Evolutionary conservation across 2,888 invertebrate genomes (phyloP), one percentile per base, ranked within the genome.

Genomic region (Mythimna ferrago): DNA sequence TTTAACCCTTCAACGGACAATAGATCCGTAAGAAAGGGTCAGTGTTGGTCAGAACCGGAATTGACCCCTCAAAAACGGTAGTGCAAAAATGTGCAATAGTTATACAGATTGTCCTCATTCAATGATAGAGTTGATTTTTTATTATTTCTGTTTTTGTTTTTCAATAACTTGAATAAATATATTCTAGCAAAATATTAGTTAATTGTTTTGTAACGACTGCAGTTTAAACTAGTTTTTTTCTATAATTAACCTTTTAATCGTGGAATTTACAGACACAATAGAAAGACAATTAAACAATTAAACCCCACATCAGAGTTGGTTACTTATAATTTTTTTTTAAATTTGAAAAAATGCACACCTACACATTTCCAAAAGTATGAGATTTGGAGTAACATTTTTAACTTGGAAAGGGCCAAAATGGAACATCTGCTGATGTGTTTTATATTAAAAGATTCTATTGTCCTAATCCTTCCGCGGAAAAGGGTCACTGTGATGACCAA

Each of bases 1-100:
- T 92, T 90, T 90, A 78, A 91, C 91, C 90, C 65, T 73, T 89
- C 78, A 78, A 73, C 76, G 71, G 82, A 93, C 91, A 93, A 93
- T 89, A 63, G 71, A 38, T 54, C 85, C 85, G 85, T 83, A 94
- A 95, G 94, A 92, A 95, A 61, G 86, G 86, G 86, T 85, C 84
- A 85, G 64, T 60, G 21, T n/a, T 76, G 79, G 84, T 85, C 83
- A 78, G n/a, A 82, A 73, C 80, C 82, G 82, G 80, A 73, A 58
- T 71, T 71, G 67, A 80, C 73, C 71, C 82, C 35, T 62, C 61
- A 9, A 11, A 35, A 68, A 54, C 21, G 32, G 58, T 48, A 7
- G 48, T 26, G 48, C 5, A 48, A 63, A 80, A 60, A 64, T 67
- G 44, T 61, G 60, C 57, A 48, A 65, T 62, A 32, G 10, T 76